phyloP scores from a whole-genome alignment of 2,797 vertebrate genomes.

The Lepilemur septentrionalis region DNA sequence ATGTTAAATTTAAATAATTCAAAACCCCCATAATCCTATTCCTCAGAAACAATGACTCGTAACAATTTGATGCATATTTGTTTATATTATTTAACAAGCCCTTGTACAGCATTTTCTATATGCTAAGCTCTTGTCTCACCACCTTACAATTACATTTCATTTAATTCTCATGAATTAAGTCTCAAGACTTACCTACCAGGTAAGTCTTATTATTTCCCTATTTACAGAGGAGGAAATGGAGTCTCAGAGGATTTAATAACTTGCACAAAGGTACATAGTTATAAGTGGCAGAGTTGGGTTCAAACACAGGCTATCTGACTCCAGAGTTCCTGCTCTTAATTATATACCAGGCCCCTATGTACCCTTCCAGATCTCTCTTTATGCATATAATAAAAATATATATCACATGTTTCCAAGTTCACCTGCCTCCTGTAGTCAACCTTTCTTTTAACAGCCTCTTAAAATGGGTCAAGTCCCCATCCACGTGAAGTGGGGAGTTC shows the following conservation, averaged over 20 bases:
- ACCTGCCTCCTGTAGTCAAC: not conserved
- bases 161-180: not conserved
- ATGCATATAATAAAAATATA: not conserved
- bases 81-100: not conserved
- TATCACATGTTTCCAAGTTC: not conserved
- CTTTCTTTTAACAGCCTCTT: not conserved
- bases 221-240: not conserved
- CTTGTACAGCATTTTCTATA: not conserved
- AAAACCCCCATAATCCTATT: not conserved
- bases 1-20: slow-evolving; percentile 26
- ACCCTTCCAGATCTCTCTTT: not conserved
- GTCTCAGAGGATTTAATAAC: not conserved
- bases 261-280: not conserved
- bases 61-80: not conserved
- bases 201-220: not conserved
- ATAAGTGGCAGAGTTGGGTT: not conserved
- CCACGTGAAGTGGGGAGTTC: not conserved
- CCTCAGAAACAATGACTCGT: not conserved
- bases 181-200: not conserved
- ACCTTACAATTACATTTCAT: not conserved
- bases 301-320: not conserved
- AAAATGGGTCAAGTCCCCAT: not conserved
- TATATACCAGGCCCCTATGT: not conserved
- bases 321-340: not conserved
- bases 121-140: not conserved